Percentiles rank a stretch among this genome's conserved stretches.
These are phyloP conservation scores for Enteromius treurensis DNA, from an alignment of 2,797 vertebrate species.

Conservation along the genomic window DNA sequence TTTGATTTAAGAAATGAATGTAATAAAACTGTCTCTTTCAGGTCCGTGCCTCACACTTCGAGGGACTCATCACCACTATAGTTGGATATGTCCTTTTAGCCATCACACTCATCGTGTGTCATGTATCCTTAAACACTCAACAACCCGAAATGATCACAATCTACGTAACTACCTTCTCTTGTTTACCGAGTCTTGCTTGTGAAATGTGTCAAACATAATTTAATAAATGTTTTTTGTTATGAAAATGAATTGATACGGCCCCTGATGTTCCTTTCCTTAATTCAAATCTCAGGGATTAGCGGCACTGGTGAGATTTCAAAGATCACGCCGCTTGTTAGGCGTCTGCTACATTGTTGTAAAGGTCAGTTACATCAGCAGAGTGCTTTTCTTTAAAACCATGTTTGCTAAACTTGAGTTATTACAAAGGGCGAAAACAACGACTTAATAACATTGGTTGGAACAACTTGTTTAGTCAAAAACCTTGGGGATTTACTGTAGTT, in stretches of 20 bases:
- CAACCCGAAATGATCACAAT: background rate
- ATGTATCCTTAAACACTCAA: constrained; percentile 89
- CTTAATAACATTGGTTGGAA: background rate
- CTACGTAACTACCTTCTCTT: background rate
- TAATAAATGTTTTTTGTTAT: too few relatives aligned
- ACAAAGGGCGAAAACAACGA: background rate
- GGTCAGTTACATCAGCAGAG: constrained; percentile 75
- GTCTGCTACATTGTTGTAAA: constrained; percentile 98
- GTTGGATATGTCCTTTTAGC: constrained; percentile 97
- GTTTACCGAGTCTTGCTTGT: background rate
- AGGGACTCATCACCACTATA: constrained; percentile 97
- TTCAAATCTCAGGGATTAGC: constrained; percentile 83
- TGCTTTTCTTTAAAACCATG: background rate
- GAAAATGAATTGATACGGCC: background rate
- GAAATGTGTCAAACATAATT: too few relatives aligned
- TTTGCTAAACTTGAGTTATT: constrained; percentile 23
- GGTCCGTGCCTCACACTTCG: constrained; percentile 98
- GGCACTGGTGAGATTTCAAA: constrained; percentile 91
- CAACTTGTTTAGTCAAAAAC: background rate
- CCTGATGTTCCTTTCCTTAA: constrained; percentile 76
- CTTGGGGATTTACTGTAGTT: background rate
- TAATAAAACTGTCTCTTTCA: constrained; percentile 46
- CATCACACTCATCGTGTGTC: constrained; percentile 94
- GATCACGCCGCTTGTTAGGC: constrained; percentile 89
- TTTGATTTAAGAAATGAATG: background rate